Base-by-base conservation (phyloP, 2,113 vertebrate genomes). In the Calypte anna region DNA sequence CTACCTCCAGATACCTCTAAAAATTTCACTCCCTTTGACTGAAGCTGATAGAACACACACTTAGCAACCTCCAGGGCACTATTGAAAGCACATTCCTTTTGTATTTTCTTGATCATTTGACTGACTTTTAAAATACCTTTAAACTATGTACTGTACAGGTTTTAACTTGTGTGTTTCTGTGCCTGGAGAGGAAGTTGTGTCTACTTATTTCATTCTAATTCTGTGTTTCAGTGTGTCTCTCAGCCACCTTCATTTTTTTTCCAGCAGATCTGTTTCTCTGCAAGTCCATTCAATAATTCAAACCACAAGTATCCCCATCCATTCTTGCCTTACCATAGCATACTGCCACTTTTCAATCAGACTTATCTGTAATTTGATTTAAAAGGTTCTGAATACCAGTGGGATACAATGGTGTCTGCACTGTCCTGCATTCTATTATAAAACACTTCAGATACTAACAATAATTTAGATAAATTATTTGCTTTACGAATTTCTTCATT, bases 41-140 rank as follows among this genome's bases (percentile, higher is more conserved):
- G 38, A 72, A 79, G 30, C 16, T 82, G 16, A 40, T 20, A 58
- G 36, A 80, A 88, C 31, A 40, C 20, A 88, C 28, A 76, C 12
- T 2, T 59, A 74, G 46, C 9, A 80, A 43, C 63, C 38, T 88
- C 43, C 55, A 70, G n/a, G 40, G 17, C 16, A 31, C 36, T 58
- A 36, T 2, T 73, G n/a, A 62, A 93, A 90, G 10, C 36, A 70
- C 13, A 58, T 81, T 91, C 53, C 9, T 64, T 85, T 79, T 59
- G 33, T 67, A 54, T 76, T 88, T 33, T 90, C 82, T 77, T 62
- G 38, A 28, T 62, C 1, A 46, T 80, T 86, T 73, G 40, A 73
- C 70, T 93, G 50, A 86, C 10, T 88, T 79, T 93, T 91, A 76
- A 91, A 78, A 58, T 74, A 43, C 11, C 51, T 66, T 74, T 40